phyloP scores from a whole-genome alignment of 2,888 invertebrate species.

The Ctena decussata region DNA sequence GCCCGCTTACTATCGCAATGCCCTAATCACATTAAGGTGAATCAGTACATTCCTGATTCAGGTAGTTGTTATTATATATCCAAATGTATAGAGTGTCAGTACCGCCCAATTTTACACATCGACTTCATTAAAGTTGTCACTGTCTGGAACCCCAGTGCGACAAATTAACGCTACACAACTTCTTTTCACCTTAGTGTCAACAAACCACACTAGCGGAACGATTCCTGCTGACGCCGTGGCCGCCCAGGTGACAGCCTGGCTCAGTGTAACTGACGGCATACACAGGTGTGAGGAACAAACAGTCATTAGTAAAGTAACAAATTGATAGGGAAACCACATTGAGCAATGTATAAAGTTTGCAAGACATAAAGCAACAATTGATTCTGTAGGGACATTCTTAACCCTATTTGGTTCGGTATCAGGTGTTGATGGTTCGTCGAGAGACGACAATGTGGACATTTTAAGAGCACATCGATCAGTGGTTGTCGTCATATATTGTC shows the following conservation, averaged over 20 bases:
- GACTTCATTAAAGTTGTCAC: too few relatives aligned
- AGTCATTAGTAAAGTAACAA: slow-evolving; percentile 40
- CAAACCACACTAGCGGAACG: slow-evolving; percentile 52
- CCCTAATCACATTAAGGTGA: too few relatives aligned
- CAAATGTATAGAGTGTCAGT: too few relatives aligned
- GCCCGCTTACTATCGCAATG: too few relatives aligned
- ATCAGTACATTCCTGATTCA: too few relatives aligned
- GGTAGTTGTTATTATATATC: too few relatives aligned
- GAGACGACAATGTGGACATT: neutral
- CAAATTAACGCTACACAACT: too few relatives aligned
- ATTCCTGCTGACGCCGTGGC: slow-evolving; percentile 47
- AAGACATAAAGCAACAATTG: slow-evolving; percentile 29
- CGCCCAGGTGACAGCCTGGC: slow-evolving; percentile 52
- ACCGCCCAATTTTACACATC: too few relatives aligned
- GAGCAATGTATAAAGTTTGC: slow-evolving; percentile 33
- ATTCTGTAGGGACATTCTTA: neutral
- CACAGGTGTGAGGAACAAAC: slow-evolving; percentile 43
- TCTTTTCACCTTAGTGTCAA: too few relatives aligned
- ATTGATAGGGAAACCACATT: slow-evolving; percentile 64
- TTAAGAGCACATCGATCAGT: neutral
- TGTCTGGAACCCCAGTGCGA: too few relatives aligned
- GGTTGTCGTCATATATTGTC: neutral
- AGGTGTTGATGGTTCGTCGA: neutral
- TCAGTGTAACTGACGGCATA: slow-evolving; percentile 44
- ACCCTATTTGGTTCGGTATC: too few relatives aligned